Conservation (phyloP, 2,113 vertebrate genomes). For the Meriones unguiculatus region DNA sequence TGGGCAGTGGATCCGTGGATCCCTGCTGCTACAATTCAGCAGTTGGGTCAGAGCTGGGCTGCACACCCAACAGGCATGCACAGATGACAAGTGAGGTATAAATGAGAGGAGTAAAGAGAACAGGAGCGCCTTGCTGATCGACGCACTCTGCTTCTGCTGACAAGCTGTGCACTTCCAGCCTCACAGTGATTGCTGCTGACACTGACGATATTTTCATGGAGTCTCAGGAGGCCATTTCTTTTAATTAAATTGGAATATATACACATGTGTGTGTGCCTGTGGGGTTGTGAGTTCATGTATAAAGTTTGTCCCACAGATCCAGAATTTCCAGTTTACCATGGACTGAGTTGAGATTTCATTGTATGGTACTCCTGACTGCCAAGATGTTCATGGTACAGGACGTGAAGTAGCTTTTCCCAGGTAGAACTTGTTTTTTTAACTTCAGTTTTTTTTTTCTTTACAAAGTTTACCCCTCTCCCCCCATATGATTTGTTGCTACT, state of each 20-base stretch:
- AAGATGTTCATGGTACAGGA: not conserved
- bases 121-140: not conserved
- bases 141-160: not conserved
- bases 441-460: slow-evolving; percentile 64
- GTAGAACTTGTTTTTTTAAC: slow-evolving; percentile 75
- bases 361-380: not conserved
- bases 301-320: not conserved
- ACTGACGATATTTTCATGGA: not conserved
- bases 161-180: not conserved
- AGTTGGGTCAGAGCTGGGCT: not conserved
- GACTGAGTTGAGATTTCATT: slow-evolving; percentile 33
- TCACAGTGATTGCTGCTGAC: not conserved
- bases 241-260: not conserved
- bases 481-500: slow-evolving; percentile 23
- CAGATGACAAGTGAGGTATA: not conserved
- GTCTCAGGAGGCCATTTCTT: not conserved
- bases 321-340: not conserved
- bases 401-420: slow-evolving; percentile 60
- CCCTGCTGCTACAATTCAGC: not conserved
- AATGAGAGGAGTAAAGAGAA: not conserved
- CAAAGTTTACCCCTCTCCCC: slow-evolving; percentile 33
- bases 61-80: rapidly evolving
- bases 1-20: not conserved
- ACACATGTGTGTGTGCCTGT: not conserved
- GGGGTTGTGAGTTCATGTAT: not conserved